A percentile compares a stretch with the other conserved stretches of the same genome.
Conservation (phyloP, 2,797 vertebrate genomes). For the Premnoplex brunnescens region DNA sequence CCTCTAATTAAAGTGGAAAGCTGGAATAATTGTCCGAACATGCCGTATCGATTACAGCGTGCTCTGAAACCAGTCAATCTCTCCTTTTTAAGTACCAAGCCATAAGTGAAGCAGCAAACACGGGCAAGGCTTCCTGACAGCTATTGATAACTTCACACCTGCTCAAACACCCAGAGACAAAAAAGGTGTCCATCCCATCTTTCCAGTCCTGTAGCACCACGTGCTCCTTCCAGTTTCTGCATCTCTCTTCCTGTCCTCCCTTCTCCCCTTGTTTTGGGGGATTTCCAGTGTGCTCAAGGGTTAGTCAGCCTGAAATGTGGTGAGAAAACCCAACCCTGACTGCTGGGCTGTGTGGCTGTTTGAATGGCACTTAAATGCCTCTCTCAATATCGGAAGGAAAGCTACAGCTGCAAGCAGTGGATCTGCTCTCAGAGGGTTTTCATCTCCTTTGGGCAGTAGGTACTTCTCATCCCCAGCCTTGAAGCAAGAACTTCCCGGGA, state of each 20-base stretch:
- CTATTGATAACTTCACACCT: background rate
- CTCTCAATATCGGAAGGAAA: background rate
- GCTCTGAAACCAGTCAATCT: constrained; percentile 10
- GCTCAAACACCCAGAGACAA: background rate
- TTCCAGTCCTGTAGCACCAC: background rate
- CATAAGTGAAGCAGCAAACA: background rate
- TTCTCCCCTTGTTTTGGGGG: background rate
- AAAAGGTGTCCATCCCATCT: background rate
- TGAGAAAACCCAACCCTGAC: background rate
- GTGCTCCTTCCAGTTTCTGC: background rate
- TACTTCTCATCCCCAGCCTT: background rate
- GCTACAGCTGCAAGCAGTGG: background rate
- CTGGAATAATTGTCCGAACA: background rate
- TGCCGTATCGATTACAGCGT: background rate
- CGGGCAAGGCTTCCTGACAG: background rate
- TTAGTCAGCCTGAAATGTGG: background rate
- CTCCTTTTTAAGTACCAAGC: background rate
- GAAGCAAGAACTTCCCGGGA: background rate
- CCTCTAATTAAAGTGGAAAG: constrained; percentile 45
- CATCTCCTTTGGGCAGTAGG: background rate
- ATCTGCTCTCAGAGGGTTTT: background rate
- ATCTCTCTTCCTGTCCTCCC: background rate
- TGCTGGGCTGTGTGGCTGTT: background rate
- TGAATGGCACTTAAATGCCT: background rate
- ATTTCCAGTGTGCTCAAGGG: background rate